Conservation (phyloP, 2,113 vertebrate genomes). For the Cebidichthys violaceus region DNA sequence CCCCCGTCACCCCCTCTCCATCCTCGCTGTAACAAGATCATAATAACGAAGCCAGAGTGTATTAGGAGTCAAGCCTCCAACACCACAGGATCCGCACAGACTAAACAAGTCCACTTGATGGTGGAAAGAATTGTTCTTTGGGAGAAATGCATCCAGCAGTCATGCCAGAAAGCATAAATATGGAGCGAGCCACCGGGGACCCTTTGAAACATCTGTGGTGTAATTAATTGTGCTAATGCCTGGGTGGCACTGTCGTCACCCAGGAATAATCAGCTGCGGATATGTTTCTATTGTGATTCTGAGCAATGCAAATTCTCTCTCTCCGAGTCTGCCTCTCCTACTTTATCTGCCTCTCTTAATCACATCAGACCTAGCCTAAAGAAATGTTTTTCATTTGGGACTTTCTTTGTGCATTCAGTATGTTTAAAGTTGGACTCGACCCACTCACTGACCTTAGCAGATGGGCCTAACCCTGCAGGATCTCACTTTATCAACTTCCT, state of each 20-base stretch:
- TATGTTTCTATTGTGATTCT: conserved; percentile 73
- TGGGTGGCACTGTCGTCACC: conserved; percentile 80
- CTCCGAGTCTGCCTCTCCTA: conserved; percentile 24
- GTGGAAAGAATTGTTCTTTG: conserved; percentile 85
- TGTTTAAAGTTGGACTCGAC: conserved; percentile 8
- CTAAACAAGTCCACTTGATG: conserved; percentile 91
- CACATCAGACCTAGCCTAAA: conserved; percentile 30
- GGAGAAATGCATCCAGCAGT: conserved; percentile 79
- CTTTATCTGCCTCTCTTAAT: conserved; percentile 51
- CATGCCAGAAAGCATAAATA: conserved; percentile 87
- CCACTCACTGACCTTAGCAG: conserved; percentile 18
- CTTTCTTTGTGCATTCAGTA: conserved; percentile 25
- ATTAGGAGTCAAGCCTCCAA: conserved; percentile 88
- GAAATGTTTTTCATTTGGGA: conserved; percentile 26
- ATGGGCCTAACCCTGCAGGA: conserved; percentile 9
- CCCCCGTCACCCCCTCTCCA: conserved; percentile 42
- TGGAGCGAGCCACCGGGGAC: conserved; percentile 73
- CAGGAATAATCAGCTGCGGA: conserved; percentile 75
- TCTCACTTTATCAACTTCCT: conserved; percentile 20
- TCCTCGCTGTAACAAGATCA: conserved; percentile 89
- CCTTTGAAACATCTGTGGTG: conserved; percentile 82
- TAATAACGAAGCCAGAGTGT: conserved; percentile 88
- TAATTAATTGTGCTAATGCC: conserved; percentile 80
- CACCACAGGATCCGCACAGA: conserved; percentile 87
- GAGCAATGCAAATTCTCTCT: conserved; percentile 37